phyloP scores from a whole-genome alignment of 2,888 invertebrate species.

The Eledona agricola region DNA sequence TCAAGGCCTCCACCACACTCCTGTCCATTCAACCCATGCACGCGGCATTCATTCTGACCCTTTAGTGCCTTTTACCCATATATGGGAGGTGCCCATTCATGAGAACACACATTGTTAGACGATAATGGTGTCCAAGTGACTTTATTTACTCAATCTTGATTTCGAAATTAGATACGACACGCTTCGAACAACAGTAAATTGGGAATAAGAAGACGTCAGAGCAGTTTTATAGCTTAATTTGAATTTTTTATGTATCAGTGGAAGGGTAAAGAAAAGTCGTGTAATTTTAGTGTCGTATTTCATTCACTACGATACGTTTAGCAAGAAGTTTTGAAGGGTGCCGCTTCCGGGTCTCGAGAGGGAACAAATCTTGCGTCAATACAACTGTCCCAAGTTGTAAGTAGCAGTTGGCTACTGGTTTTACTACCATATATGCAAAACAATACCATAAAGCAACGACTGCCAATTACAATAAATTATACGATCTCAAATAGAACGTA shows the following conservation, averaged over 20 bases:
- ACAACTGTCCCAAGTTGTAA: too few relatives aligned
- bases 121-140: conserved; percentile 32
- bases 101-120: conserved; percentile 28
- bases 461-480: too few relatives aligned
- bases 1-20: too few relatives aligned
- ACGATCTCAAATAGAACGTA: too few relatives aligned
- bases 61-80: conserved; percentile 18
- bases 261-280: not conserved
- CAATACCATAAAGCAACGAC: too few relatives aligned
- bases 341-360: conserved; percentile 20
- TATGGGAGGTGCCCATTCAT: conserved; percentile 33
- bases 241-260: conserved; percentile 8
- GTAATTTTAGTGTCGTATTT: conserved; percentile 18
- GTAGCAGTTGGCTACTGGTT: too few relatives aligned
- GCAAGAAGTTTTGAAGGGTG: conserved; percentile 17
- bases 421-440: too few relatives aligned
- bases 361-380: too few relatives aligned
- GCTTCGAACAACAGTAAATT: conserved; percentile 17
- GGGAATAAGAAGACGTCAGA: conserved; percentile 4
- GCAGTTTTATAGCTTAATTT: conserved; percentile 18
- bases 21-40: too few relatives aligned
- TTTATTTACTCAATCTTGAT: conserved; percentile 28
- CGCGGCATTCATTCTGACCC: conserved; percentile 2
- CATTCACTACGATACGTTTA: conserved; percentile 12
- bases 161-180: conserved; percentile 23